Evolutionary conservation across 1,140 invertebrate genomes (phyloP).

Genomic region (Odontomachus brunneus): DNA sequence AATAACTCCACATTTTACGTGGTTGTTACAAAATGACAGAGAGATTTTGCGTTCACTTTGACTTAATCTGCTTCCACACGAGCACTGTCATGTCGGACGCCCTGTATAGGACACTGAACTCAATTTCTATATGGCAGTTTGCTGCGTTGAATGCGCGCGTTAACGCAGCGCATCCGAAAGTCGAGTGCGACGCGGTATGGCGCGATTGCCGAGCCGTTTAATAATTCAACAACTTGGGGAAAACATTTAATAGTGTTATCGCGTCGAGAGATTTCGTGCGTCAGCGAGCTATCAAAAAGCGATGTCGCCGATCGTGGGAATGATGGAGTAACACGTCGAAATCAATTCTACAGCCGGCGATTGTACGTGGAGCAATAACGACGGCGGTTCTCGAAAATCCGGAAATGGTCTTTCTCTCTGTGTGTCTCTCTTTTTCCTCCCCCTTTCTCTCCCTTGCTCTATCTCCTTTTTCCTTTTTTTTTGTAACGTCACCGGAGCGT

Average conservation of each 20-base stretch:
- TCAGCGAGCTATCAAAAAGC: constrained; percentile 53
- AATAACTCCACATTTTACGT: too few relatives aligned
- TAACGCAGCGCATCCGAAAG: neutral
- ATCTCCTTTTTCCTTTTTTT: neutral
- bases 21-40: too few relatives aligned
- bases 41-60: too few relatives aligned
- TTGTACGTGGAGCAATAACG: constrained; percentile 50
- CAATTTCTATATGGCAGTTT: neutral
- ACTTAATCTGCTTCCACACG: too few relatives aligned
- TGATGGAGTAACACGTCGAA: constrained; percentile 53
- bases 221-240: constrained; percentile 28
- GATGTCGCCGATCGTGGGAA: constrained; percentile 40
- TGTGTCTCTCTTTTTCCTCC: neutral
- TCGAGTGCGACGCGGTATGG: neutral
- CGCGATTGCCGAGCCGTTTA: constrained; percentile 8
- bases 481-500: constrained; percentile 33
- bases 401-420: constrained; percentile 8
- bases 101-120: too few relatives aligned
- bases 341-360: constrained; percentile 44
- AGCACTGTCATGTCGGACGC: too few relatives aligned
- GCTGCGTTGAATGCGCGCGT: neutral
- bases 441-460: neutral
- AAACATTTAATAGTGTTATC: constrained; percentile 39
- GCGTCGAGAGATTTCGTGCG: constrained; percentile 5
- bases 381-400: constrained; percentile 47